Base-by-base conservation (phyloP, 2,113 vertebrate species). In the Pseudopipra pipra region DNA sequence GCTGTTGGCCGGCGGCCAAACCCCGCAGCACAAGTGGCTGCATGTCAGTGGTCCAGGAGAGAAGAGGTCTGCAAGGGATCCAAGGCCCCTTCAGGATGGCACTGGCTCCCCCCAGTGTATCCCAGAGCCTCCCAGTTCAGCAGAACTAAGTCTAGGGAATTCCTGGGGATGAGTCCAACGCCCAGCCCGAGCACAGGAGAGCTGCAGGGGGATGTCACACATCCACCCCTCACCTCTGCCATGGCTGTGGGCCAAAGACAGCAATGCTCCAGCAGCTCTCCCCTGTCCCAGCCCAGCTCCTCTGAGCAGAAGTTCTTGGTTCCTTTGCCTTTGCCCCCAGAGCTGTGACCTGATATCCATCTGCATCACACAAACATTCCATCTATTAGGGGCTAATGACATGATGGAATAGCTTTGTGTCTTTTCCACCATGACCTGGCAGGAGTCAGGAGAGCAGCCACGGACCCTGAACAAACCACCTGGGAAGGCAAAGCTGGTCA, bases 171-270 rank as follows among this genome's bases (percentile, higher is more conserved):
- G 56, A 10, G 22, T 14, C 27, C 27, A 16, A 4, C 0, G 3
- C 8, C 24, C 47, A 46, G 21, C 25, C 51, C 8, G 14, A 52
- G 51, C 25, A 28, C 51, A 52, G 51, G 51, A 52, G 51, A 52
- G 51, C 28, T 9, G 28, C 43, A 49, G 14, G 46, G 2, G 47
- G 37, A 9, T 12, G 3, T 9, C n/a, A 23, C 25, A 8, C 6
- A 8, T 5, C 51, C 47, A 28, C 9, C 51, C 5, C 14, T 51
- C 2, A 0, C 5, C 68, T 63, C 31, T 62, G n/a, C 30, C 24
- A 2, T 2, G 31, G 46, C 9, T 7, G 12, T 12, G 41, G 30
- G 43, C 44, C 73, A 44, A 37, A 41, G 51, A 23, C 80, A 68
- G 30, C 15, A 3, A 5, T 1, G 9, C 39, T 61, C 37, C 4